Conservation (phyloP, 2,113 vertebrate genomes). For the Clupea harengus region DNA sequence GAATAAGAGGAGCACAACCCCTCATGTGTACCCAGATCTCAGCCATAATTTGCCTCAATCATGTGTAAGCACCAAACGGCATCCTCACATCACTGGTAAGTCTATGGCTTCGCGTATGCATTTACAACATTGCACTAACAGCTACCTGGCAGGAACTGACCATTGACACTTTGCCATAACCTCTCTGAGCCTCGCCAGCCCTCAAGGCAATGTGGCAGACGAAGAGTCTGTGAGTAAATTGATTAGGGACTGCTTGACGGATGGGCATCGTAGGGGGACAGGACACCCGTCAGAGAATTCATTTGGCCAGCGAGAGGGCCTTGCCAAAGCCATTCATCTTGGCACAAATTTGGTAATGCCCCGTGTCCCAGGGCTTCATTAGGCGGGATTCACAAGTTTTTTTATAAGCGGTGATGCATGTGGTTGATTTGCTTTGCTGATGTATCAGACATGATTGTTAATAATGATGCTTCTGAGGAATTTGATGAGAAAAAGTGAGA, state of each 20-base stretch:
- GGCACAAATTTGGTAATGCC: conserved; percentile 59
- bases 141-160: conserved; percentile 2
- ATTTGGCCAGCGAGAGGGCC: conserved; percentile 61
- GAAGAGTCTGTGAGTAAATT: conserved; percentile 62
- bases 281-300: conserved; percentile 64
- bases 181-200: conserved; percentile 29
- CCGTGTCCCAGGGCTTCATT: conserved; percentile 64
- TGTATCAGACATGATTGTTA: conserved; percentile 47
- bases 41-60: background rate
- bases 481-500: conserved; percentile 19
- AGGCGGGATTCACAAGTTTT: conserved; percentile 44
- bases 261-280: conserved; percentile 64
- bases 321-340: conserved; percentile 66
- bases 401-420: conserved; percentile 53
- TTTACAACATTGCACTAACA: background rate
- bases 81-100: background rate
- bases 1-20: background rate
- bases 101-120: background rate
- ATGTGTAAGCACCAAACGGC: conserved; percentile 15
- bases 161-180: conserved; percentile 31
- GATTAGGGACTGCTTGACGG: conserved; percentile 68
- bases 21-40: background rate
- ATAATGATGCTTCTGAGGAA: conserved; percentile 51
- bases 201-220: conserved; percentile 47
- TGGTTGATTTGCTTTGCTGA: conserved; percentile 42